These are phyloP conservation scores for Enoplosus armatus DNA, from an alignment of 2,797 vertebrate genomes.

Conservation along the genomic window DNA sequence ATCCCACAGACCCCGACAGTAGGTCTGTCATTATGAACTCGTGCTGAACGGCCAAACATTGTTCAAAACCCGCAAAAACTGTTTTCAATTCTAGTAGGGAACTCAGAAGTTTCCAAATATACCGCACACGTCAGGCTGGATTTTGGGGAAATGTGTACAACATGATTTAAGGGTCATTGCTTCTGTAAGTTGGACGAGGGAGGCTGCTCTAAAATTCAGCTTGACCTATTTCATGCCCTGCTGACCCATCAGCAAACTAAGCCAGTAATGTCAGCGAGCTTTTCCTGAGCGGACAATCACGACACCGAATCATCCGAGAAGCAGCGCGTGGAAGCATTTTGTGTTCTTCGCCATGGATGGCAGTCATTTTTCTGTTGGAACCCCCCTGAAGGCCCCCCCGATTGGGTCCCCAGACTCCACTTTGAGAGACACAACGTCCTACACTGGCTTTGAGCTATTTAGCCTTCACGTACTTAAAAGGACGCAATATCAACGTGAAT, in stretches of 20 bases:
- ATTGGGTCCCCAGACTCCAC: background rate
- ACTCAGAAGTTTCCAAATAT: background rate
- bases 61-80: background rate
- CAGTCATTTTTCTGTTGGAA: too few relatives aligned
- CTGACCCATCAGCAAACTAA: too few relatives aligned
- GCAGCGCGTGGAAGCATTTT: too few relatives aligned
- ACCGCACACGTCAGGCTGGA: too few relatives aligned
- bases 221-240: too few relatives aligned
- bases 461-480: background rate
- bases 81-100: background rate
- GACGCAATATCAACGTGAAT: background rate
- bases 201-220: too few relatives aligned
- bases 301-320: too few relatives aligned
- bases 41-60: background rate
- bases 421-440: background rate
- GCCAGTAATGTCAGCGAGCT: too few relatives aligned
- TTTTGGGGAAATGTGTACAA: background rate
- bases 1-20: background rate
- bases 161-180: too few relatives aligned
- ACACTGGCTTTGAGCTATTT: background rate
- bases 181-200: too few relatives aligned
- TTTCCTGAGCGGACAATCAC: too few relatives aligned
- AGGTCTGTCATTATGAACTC: background rate
- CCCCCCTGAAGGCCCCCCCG: background rate
- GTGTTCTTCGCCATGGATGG: too few relatives aligned